These are phyloP conservation scores for Holcopasites calliopsidis DNA, from an alignment of 1,140 invertebrate genomes.

Conservation along the genomic window DNA sequence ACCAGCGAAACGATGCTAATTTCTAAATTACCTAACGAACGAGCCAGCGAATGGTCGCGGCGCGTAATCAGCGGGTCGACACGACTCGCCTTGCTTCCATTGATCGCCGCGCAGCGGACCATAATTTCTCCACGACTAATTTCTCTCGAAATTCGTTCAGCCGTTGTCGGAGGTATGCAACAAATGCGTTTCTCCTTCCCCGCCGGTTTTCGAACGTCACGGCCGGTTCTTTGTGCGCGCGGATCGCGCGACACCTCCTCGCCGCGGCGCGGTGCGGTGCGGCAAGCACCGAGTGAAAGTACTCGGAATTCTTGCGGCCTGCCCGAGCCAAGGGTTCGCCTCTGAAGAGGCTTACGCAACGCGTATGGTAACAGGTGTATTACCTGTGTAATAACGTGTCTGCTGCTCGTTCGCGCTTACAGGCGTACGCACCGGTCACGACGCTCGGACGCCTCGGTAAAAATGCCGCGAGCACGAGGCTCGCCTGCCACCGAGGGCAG, in stretches of 20 bases:
- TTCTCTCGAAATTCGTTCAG: slow-evolving; percentile 1
- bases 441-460: slow-evolving; percentile 8
- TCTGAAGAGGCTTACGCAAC: slow-evolving; percentile 64
- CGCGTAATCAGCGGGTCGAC: neutral
- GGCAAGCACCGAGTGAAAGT: slow-evolving; percentile 70
- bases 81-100: neutral
- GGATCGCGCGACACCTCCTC: slow-evolving; percentile 59
- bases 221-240: neutral
- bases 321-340: slow-evolving; percentile 55
- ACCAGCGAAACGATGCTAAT: slow-evolving; percentile 6
- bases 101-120: slow-evolving; percentile 27
- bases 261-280: no score
- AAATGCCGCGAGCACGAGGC: slow-evolving; percentile 7
- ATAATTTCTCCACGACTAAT: slow-evolving; percentile 24
- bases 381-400: slow-evolving; percentile 68
- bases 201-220: neutral
- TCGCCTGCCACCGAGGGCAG: neutral
- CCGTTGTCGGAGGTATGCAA: neutral
- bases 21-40: slow-evolving; percentile 21
- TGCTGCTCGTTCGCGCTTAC: slow-evolving; percentile 41
- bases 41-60: neutral
- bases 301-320: slow-evolving; percentile 67
- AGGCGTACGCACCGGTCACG: slow-evolving; percentile 19
- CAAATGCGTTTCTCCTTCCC: slow-evolving; percentile 20
- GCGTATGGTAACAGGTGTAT: slow-evolving; percentile 74